phyloP scores from a whole-genome alignment of 2,113 vertebrate species.

The Upupa epops region DNA sequence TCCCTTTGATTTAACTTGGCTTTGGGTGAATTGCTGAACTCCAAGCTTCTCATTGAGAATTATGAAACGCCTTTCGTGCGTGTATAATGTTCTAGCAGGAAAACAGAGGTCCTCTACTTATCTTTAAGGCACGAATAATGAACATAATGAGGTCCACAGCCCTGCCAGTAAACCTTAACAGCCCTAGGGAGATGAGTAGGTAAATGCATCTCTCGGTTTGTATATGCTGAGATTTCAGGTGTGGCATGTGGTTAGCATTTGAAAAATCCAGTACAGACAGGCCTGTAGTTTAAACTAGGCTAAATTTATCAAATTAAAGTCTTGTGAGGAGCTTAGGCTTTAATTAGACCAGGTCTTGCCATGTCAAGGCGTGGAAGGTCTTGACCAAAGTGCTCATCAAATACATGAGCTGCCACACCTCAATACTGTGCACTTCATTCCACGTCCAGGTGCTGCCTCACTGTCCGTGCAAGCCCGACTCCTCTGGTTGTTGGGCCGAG shows the following conservation, averaged over 20 bases:
- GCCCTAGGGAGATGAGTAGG: constrained; percentile 41
- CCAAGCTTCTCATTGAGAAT: constrained; percentile 2
- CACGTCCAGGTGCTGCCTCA: accelerated
- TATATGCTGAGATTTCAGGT: constrained; percentile 44
- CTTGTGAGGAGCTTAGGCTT: constrained; percentile 17
- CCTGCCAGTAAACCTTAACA: constrained; percentile 35
- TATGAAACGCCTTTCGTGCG: not conserved
- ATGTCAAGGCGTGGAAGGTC: not conserved
- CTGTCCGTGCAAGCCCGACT: accelerated
- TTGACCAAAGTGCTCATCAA: constrained; percentile 2
- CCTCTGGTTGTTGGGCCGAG: not conserved
- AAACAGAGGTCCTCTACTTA: constrained; percentile 39
- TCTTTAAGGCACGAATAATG: constrained; percentile 35
- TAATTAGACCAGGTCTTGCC: constrained; percentile 6
- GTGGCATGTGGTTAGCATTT: constrained; percentile 27
- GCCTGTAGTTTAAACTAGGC: constrained; percentile 33
- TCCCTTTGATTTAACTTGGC: constrained; percentile 43
- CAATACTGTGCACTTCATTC: not conserved
- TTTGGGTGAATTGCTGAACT: constrained; percentile 30
- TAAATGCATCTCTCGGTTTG: constrained; percentile 18
- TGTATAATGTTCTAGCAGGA: constrained; percentile 18
- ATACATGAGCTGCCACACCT: not conserved
- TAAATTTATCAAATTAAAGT: constrained; percentile 48
- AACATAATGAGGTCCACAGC: constrained; percentile 48
- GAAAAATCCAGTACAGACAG: constrained; percentile 55